Conservation (phyloP, 2,113 vertebrate genomes). For the Tyto alba region DNA sequence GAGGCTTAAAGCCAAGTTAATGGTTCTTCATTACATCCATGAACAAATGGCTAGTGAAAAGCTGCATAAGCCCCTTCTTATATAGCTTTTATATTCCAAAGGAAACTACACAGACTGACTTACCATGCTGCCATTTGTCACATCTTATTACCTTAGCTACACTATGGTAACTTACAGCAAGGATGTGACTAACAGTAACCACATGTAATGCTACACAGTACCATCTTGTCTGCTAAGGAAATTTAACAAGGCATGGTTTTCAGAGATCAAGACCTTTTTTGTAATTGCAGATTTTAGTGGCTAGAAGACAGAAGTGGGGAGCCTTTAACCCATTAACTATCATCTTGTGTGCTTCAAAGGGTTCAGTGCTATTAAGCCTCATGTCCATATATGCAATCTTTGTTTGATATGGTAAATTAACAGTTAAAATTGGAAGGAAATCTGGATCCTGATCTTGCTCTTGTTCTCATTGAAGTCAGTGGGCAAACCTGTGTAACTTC, state of each 20-base stretch:
- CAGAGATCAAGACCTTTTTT: constrained; percentile 66
- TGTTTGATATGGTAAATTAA: background rate
- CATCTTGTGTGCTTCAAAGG: constrained; percentile 9
- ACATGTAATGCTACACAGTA: constrained; percentile 61
- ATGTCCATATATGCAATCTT: background rate
- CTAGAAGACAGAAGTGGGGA: background rate
- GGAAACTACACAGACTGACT: constrained; percentile 56
- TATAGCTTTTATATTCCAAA: background rate
- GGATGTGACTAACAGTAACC: constrained; percentile 76
- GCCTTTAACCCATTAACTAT: background rate
- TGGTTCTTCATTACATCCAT: background rate
- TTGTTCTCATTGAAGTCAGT: background rate
- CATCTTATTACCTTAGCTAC: constrained; percentile 66
- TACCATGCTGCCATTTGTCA: constrained; percentile 66
- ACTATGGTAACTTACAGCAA: constrained; percentile 69
- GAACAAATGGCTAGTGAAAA: constrained; percentile 39
- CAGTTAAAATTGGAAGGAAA: background rate
- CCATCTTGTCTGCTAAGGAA: constrained; percentile 65
- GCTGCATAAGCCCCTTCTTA: constrained; percentile 11
- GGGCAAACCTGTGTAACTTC: background rate
- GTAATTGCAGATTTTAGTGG: constrained; percentile 57
- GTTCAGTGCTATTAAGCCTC: background rate
- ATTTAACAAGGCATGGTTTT: constrained; percentile 69
- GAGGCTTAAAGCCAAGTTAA: background rate
- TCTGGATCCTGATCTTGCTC: background rate